Base-by-base conservation (phyloP, 2,797 vertebrate species). In the Apodemus agrarius region DNA sequence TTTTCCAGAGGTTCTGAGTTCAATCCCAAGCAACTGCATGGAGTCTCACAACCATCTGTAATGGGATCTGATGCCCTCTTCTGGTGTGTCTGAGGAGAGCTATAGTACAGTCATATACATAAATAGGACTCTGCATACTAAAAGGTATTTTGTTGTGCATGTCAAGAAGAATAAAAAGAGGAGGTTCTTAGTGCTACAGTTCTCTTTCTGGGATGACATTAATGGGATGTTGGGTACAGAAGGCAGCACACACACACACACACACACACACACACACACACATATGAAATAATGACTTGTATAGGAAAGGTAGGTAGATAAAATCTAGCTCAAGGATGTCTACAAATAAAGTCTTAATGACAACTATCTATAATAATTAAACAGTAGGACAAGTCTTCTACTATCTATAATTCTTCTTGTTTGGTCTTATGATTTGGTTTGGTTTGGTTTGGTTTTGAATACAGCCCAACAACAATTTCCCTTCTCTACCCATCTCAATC, bases 161-260 rank as follows among this genome's bases (percentile, higher is more conserved):
- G 31, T 37, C 69, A 94, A 65, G 21, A 10, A 89, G 40, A 92
- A 54, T 7, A 59, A 46, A 17, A 49, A 91, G 54, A 85, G 46
- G 81, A 89, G 16, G 24, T 31, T 90, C 82, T 81, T 91, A 89
- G 95, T 74, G 31, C 52, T 37, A 75, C n/a, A 91, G 82, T 37
- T 76, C 11, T n/a, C 57, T 75, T 93, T 80, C 74, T 92, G 21
- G 65, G 8, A 14, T 67, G 72, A 24, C 61, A 24, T 93, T 81
- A 95, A 90, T 72, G 1, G 29, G 40, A 89, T 88, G 31, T 29
- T 86, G 13, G 24, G 31, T 81, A 92, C 10, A 78, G 4, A 8
- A 86, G 26, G 8, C 22, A 96, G 19, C 67, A 21, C 34, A 10
- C 2, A 5, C 6, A n/a, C 14, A 69, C 34, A 67, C 65, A 67